Conservation (phyloP, 2,888 invertebrate species). For the Eueremaeus valkanovi region DNA sequence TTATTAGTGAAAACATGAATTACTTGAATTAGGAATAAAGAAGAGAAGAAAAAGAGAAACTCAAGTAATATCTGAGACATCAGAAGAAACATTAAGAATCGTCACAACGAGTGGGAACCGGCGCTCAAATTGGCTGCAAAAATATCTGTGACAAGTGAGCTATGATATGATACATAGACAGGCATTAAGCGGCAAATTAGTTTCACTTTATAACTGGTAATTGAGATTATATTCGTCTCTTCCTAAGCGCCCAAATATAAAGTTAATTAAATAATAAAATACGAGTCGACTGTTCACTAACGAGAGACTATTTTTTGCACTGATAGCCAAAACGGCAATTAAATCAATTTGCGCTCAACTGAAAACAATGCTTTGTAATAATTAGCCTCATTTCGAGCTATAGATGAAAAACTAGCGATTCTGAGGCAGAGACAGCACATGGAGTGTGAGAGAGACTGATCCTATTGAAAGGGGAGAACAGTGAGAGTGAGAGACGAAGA, state of each 20-base stretch:
- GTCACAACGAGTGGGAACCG: not conserved
- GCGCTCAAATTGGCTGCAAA: not conserved
- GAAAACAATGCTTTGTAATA: slow-evolving; percentile 30
- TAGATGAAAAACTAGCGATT: slow-evolving; percentile 15
- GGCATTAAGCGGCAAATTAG: slow-evolving; percentile 36
- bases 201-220: slow-evolving; percentile 37
- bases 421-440: slow-evolving; percentile 9
- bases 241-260: slow-evolving; percentile 26
- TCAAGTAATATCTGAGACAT: not conserved
- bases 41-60: slow-evolving; percentile 2
- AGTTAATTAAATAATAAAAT: slow-evolving; percentile 37
- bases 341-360: slow-evolving; percentile 37
- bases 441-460: slow-evolving; percentile 8
- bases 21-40: slow-evolving; percentile 11
- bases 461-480: not conserved
- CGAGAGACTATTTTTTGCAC: slow-evolving; percentile 25
- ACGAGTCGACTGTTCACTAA: slow-evolving; percentile 8
- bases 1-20: slow-evolving; percentile 32
- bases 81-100: not conserved
- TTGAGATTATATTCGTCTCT: slow-evolving; percentile 35
- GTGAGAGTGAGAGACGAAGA: slow-evolving; percentile 24
- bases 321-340: slow-evolving; percentile 32
- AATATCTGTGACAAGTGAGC: slow-evolving; percentile 24
- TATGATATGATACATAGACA: slow-evolving; percentile 15
- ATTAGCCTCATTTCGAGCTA: slow-evolving; percentile 33